Base-by-base conservation (phyloP, 1,140 invertebrate genomes). In the Nymphalis io region DNA sequence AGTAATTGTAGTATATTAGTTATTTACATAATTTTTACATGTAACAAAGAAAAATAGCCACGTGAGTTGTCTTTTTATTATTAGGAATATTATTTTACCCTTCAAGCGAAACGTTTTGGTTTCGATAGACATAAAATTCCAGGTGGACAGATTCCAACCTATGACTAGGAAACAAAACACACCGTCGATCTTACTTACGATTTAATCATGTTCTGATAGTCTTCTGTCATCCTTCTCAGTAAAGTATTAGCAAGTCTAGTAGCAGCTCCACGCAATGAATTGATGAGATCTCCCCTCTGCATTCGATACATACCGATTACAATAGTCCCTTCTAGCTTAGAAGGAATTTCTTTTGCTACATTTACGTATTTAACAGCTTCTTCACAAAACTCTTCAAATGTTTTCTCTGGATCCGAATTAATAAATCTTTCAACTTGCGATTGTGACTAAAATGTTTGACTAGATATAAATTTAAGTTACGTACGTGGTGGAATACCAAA, bases 251-350 rank as follows among this genome's bases (percentile, higher is more conserved):
- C 94, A 15, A 98, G 88, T 44, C 92, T 92, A n/a, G 94, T 93
- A 0, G 96, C 96, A 44, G 94, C 89, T 21, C 93, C 90, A 1
- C 95, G 93, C 55, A 99, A 90, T 4, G 94, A 93, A 13, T 93
- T 92, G 23, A 98, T 96, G n/a, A 98, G 91, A 65, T 96, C 95
- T 48, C 94, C 94, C 67, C 97, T 94, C 83, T 97, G 94, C 74
- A 99, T 94, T 78, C 97, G 95, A 87, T 97, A 99, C 85, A 98
- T 95, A 21, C 96, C 96, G 67, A 97, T 94, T 18, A 95, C 93
- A 33, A 96, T 93, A 0, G 95, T 94, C 44, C 94, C 93, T 80
- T 95, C 93, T 18, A 95, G 92, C 60, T 94, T 93, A 2, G 93
- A 90, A 10, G 94, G 94, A 66, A 97, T 94, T 66, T 94, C 93